Base-by-base conservation (phyloP, 2,113 vertebrate species). In the Etheostoma cragini region DNA sequence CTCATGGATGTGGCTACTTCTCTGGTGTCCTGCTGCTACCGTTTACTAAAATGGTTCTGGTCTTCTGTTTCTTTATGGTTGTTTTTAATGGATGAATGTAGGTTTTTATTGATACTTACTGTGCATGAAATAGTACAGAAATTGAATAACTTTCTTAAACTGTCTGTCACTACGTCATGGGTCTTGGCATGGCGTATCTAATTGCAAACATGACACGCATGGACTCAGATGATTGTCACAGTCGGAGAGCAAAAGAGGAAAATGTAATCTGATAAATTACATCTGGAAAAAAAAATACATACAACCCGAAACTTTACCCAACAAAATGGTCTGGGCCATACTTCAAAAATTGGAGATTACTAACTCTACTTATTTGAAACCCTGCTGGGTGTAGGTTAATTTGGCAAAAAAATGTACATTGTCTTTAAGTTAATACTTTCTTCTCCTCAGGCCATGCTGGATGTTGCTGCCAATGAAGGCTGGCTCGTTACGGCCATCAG, bases 401-500 rank as follows among this genome's bases (percentile, higher is more conserved):
- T 15, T 52, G 54, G 1, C 16, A 45, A 60, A 13, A 24, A 45
- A 16, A 47, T 19, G 2, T 19, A 17, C 8, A 13, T n/a, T n/a
- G 6, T 21, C 4, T 56, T 46, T 56, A 7, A 53, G 22, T 11
- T 14, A 2, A 1, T 21, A 16, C 12, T 38, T 54, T 54, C 4
- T 33, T 71, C 21, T 50, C n/a, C 60, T 58, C 83, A 99, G 98
- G 97, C 98, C 7, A 98, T 99, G 97, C 90, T 99, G 92, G 98
- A 99, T 70, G 95, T 98, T 26, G 95, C 95, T 81, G 98, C 98
- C 15, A 96, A 97, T 26, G 96, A 99, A 73, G 98, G 98, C 72
- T 99, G 98, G 97, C 94, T 99, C 50, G 96, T 98, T 30, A 93
- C 97, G 5, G 96, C 94, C 58, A 91, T 99, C 58, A 96, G 96